Conservation (phyloP, 2,113 vertebrate species). For the Malaclemys terrapin region DNA sequence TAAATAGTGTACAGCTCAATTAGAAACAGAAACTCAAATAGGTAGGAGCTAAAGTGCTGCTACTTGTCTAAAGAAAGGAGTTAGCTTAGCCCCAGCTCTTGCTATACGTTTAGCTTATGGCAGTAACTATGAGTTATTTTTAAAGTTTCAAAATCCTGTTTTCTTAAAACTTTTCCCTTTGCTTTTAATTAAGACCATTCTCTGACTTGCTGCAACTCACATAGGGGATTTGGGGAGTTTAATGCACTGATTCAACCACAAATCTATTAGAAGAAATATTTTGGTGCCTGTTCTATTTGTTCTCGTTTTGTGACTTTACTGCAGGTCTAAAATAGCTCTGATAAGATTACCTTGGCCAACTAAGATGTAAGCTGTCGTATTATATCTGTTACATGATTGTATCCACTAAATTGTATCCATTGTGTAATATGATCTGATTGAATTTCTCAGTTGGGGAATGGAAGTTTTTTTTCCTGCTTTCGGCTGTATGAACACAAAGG, state of each 20-base stretch:
- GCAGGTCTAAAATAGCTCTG: not conserved
- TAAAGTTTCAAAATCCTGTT: not conserved
- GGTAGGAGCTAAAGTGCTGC: not conserved
- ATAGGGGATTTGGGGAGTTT: not conserved
- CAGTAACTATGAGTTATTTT: not conserved
- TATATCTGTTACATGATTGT: not conserved
- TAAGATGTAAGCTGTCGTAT: constrained; percentile 10
- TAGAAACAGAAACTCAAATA: not conserved
- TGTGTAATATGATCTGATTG: not conserved
- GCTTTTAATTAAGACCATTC: not conserved
- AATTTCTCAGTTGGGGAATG: not conserved
- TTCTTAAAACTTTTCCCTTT: not conserved
- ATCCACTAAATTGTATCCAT: not conserved
- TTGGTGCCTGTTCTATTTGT: not conserved
- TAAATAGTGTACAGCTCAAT: not conserved
- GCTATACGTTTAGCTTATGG: not conserved
- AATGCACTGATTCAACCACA: not conserved
- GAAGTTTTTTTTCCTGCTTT: not conserved
- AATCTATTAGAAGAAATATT: not conserved
- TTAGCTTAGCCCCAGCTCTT: not conserved
- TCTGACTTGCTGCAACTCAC: not conserved
- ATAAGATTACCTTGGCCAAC: constrained; percentile 5
- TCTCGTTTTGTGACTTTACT: not conserved
- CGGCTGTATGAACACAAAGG: not conserved
- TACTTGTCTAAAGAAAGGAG: not conserved